These are phyloP conservation scores for Cheumatopsyche charites DNA, from an alignment of 1,140 invertebrate genomes.

Conservation along the genomic window DNA sequence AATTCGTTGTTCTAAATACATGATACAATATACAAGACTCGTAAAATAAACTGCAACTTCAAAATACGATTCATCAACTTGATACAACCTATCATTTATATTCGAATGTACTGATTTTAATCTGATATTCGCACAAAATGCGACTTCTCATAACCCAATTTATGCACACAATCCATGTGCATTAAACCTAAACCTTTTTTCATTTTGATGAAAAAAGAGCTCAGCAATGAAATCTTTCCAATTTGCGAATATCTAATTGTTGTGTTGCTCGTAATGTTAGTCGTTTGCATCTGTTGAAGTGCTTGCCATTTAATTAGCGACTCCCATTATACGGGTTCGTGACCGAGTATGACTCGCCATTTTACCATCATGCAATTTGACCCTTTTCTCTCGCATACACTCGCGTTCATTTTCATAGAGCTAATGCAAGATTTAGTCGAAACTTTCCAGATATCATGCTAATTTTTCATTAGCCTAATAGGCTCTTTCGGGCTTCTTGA, in stretches of 20 bases:
- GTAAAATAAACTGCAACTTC: too few relatives aligned
- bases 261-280: conserved; percentile 7
- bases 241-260: conserved; percentile 12
- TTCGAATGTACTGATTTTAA: too few relatives aligned
- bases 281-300: conserved; percentile 33
- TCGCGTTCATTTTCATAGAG: background rate
- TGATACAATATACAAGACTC: too few relatives aligned
- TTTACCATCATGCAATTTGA: conserved; percentile 29
- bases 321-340: conserved; percentile 31
- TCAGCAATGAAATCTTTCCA: background rate
- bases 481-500: too few relatives aligned
- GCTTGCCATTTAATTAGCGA: conserved; percentile 30
- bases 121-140: too few relatives aligned
- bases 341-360: conserved; percentile 28
- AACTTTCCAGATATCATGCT: background rate
- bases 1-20: too few relatives aligned
- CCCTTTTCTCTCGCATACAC: conserved; percentile 11
- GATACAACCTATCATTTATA: too few relatives aligned
- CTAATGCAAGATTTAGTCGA: conserved; percentile 5
- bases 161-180: too few relatives aligned
- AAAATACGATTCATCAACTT: too few relatives aligned
- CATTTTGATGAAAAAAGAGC: background rate
- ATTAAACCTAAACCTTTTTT: background rate
- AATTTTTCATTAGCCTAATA: background rate
- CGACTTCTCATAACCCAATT: too few relatives aligned